Base-by-base conservation (phyloP, 2,888 invertebrate species). In the Eilema caniola region DNA sequence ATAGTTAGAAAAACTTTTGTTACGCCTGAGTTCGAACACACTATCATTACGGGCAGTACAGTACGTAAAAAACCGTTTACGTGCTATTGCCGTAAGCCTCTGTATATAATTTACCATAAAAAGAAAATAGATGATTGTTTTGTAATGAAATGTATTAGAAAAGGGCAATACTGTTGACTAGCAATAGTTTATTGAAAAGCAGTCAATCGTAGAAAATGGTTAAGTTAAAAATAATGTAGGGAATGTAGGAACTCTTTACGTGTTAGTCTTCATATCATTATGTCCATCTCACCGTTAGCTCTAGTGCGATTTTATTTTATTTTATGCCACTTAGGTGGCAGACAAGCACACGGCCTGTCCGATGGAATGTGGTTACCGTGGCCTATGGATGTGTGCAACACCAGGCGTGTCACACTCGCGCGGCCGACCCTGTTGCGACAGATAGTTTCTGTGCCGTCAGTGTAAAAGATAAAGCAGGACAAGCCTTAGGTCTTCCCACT, bases 21-120 rank as follows among this genome's bases (percentile, higher is more conserved):
- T 31, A 61, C 61, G 61, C 61, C 31, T 61, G 61, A 61, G 28
- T 61, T 61, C 31, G 0, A 11, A 61, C 28, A n/a, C 31, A 61
- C 31, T 3, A 61, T 20, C 61, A 20, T 25, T 2, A 8, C 16
- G 16, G n/a, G 28, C 28, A 25, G 59, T 59, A 25, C 28, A 25
- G 14, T 25, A 25, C 14, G 25, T 24, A 59, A 59, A 59, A 59
- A 25, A 53, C n/a, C 20, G n/a, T n/a, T n/a, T 53, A 53, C 20
- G 20, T 8, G n/a, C 53, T 53, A n/a, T 53, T 53, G 53, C 53
- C 20, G n/a, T n/a, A n/a, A 53, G 53, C 53, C 20, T 2, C 53
- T n/a, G n/a, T n/a, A n/a, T 37, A 33, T 47, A 47, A 47, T 47
- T 47, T 47, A 53, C 47, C 5, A 53, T n/a, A 53, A 53, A 53